Conservation (phyloP, 2,888 invertebrate genomes). For the Anticlea derivata region DNA sequence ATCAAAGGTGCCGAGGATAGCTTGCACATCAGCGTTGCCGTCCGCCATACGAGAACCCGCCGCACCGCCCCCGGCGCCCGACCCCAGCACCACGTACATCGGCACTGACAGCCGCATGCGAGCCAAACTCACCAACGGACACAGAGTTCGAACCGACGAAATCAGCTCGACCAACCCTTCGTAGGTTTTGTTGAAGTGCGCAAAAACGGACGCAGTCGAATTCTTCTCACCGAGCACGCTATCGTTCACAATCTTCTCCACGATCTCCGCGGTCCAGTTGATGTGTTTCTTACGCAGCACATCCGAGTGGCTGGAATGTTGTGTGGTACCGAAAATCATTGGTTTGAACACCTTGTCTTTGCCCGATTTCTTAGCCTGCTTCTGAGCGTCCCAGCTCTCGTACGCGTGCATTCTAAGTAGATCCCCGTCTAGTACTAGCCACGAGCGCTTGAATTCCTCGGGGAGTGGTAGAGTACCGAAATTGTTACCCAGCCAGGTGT, state of each 20-base stretch:
- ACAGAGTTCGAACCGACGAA: slow-evolving; percentile 90
- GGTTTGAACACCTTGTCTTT: slow-evolving; percentile 74
- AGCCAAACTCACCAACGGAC: slow-evolving; percentile 89
- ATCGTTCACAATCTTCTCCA: slow-evolving; percentile 85
- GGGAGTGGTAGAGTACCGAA: slow-evolving; percentile 86
- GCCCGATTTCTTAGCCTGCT: slow-evolving; percentile 62
- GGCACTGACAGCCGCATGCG: slow-evolving; percentile 86
- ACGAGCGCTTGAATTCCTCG: slow-evolving; percentile 87
- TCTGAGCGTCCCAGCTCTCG: slow-evolving; percentile 84
- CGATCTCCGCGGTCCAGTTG: slow-evolving; percentile 87
- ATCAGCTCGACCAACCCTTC: slow-evolving; percentile 88
- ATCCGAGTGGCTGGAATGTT: slow-evolving; percentile 88
- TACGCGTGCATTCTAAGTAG: slow-evolving; percentile 87
- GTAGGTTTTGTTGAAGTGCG: slow-evolving; percentile 87
- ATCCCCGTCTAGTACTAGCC: slow-evolving; percentile 90
- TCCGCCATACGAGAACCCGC: slow-evolving; percentile 65
- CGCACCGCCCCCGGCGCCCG: slow-evolving; percentile 78
- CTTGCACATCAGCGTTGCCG: slow-evolving; percentile 88
- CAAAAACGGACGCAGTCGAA: slow-evolving; percentile 85
- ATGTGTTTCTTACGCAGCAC: slow-evolving; percentile 84
- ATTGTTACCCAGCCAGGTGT: slow-evolving; percentile 86
- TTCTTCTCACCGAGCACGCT: slow-evolving; percentile 86
- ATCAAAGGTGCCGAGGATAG: slow-evolving; percentile 90
- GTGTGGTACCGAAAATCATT: slow-evolving; percentile 89
- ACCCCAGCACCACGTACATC: slow-evolving; percentile 89